Percentiles rank a stretch among this genome's conserved stretches.
phyloP scores from a whole-genome alignment of 2,888 invertebrate species.

The Abscondita cerata region DNA sequence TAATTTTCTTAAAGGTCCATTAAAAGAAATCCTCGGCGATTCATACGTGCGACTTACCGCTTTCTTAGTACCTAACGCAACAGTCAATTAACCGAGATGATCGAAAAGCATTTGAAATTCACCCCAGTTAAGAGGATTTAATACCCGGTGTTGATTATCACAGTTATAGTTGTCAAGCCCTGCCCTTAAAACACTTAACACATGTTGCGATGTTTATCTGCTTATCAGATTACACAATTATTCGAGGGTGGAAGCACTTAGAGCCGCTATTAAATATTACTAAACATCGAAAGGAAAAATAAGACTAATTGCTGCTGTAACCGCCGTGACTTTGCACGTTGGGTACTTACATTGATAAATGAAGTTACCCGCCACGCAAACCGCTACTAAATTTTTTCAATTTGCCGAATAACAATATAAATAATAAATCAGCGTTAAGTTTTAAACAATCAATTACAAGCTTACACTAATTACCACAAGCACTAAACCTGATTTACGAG shows the following conservation, averaged over 20 bases:
- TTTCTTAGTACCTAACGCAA: no score
- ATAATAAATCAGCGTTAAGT: slow-evolving; percentile 53
- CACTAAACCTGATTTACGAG: slow-evolving; percentile 53
- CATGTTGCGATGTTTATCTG: slow-evolving; percentile 57
- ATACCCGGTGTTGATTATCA: slow-evolving; percentile 42
- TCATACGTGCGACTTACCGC: slow-evolving; percentile 15
- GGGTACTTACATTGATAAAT: slow-evolving; percentile 49
- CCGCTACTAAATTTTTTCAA: slow-evolving; percentile 38
- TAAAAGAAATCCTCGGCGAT: slow-evolving; percentile 22
- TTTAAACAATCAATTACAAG: slow-evolving; percentile 53
- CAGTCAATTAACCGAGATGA: slow-evolving; percentile 36
- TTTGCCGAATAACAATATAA: slow-evolving; percentile 30
- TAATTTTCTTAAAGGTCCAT: slow-evolving; percentile 18
- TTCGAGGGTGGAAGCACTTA: slow-evolving; percentile 28
- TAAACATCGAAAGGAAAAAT: slow-evolving; percentile 19
- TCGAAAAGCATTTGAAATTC: slow-evolving; percentile 21
- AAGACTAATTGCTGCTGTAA: slow-evolving; percentile 39
- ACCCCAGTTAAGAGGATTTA: slow-evolving; percentile 29
- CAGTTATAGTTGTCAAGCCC: slow-evolving; percentile 31
- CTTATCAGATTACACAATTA: slow-evolving; percentile 38
- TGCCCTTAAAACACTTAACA: slow-evolving; percentile 46
- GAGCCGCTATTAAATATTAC: not conserved
- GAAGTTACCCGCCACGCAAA: slow-evolving; percentile 46
- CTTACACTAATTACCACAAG: slow-evolving; percentile 53
- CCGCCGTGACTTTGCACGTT: slow-evolving; percentile 51